Base-by-base conservation (phyloP, 2,888 invertebrate genomes). In the Heterodera filipjevi region DNA sequence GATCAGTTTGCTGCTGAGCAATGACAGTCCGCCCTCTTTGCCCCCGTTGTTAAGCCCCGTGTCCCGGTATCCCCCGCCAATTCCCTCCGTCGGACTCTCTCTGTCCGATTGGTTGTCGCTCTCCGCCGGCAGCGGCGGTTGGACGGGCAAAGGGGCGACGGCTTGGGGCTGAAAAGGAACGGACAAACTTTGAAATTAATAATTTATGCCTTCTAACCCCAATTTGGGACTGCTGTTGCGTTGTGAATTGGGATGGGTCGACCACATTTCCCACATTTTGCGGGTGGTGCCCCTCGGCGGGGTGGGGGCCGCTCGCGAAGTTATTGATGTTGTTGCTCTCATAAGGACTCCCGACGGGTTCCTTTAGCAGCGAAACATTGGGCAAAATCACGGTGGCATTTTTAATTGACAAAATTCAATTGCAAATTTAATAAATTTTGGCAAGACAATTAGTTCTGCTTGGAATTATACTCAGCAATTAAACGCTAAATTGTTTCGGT, bases 1-100 rank as follows among this genome's bases (percentile, higher is more conserved):
- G 35, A 68, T 68, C 33, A 68, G 33, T 68, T 68, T 68, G 68
- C 68, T 68, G 68, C 68, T 68, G 35, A 68, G 68, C 32, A 68
- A 33, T 30, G 32, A 35, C 33, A 68, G 19, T 33, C 68, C 68
- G 22, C 68, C 68, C 68, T 68, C 68, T 33, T 68, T 68, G 35
- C 68, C 68, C 16, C 68, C 68, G n/a, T 68, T 32, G 32, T 68
- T 68, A 6, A 68, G 30, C 39, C 53, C 66, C 35, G 59, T 27
- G 27, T 53, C 35, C 1, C 49, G 53, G 46, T 59, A 35, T 0
- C 35, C 53, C 6, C 53, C 44, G n/a, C 39, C 64, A 75, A 46
- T 59, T 27, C 32, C 66, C 14, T 44, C 46, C 8, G 68, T 16
- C 33, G 66, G 3, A n/a, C 22, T 64, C 1, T 53, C 35, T n/a